Base-by-base conservation (phyloP, 1,140 invertebrate species). In the Cylas formicarius region DNA sequence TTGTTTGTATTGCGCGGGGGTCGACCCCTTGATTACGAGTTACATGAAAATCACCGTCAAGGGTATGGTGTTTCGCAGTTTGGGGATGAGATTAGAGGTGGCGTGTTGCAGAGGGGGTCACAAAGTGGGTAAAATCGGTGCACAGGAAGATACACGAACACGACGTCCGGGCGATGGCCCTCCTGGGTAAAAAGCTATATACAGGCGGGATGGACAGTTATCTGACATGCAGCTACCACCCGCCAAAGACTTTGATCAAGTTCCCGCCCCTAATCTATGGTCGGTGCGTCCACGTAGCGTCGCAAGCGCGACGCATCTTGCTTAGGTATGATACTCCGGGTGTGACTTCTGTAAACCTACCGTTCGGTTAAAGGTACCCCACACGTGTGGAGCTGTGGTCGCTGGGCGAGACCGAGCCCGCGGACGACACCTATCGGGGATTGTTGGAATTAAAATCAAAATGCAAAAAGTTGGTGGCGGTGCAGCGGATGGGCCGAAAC, bases 161-260 rank as follows among this genome's bases (percentile, higher is more conserved):
- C 64, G 90, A 92, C 68, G 85, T 94, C 0, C 71, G 82, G 52
- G 73, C 81, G 5, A 63, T 94, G 20, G 68, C 75, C 3, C 63
- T 82, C 18, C 68, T 74, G 50, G 70, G 72, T 18, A 71, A 75
- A 2, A 78, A 78, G 55, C 66, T 93, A 16, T 78, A 83, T 58
- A 91, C 88, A 2, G 85, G 78, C 48, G 89, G 85, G 21, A 70
- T 82, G 13, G 85, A 89, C 68, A 82, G 83, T 2, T 81, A 86
- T 57, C 65, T 90, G 2, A 77, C 78, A 3, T 63, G 84, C 14
- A 79, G 77, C 29, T 75, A 71, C 51, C 74, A 74, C 55, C 72
- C 71, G 3, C 81, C 77, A 2, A 80, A 80, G 67, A 71, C 73
- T 45, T 60, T 83, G 3, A 67, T 80, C 35, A 81, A 83, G 62